Evolutionary conservation across 2,797 vertebrate species (phyloP).

Genomic region (Aeoliscus strigatus): DNA sequence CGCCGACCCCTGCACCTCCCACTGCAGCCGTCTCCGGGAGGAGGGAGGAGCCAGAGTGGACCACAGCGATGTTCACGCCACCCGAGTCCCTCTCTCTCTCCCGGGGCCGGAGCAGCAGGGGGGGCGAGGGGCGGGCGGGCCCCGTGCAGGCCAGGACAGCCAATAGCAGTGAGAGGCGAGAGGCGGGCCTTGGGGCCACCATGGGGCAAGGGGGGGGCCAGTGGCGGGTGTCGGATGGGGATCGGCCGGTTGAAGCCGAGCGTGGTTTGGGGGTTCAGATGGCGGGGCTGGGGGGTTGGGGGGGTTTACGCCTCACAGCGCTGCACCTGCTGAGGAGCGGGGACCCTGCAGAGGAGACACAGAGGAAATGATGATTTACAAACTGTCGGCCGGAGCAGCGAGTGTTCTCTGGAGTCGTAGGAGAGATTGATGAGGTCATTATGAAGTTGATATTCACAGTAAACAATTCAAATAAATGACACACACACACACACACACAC

Average conservation of each 20-base stretch:
- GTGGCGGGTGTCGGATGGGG: constrained; percentile 50
- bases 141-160: constrained; percentile 81
- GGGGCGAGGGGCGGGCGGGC: constrained; percentile 82
- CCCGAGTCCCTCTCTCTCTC: constrained; percentile 78
- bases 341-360: constrained; percentile 52
- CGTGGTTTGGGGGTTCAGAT: constrained; percentile 23
- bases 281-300: constrained; percentile 16
- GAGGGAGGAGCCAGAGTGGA: constrained; percentile 79
- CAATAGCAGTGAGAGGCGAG: constrained; percentile 81
- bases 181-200: constrained; percentile 80
- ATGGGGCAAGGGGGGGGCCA: constrained; percentile 74
- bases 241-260: constrained; percentile 43
- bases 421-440: too few species aligned
- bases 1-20: constrained; percentile 71
- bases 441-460: too few species aligned
- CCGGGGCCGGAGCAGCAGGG: constrained; percentile 81
- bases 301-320: constrained; percentile 29
- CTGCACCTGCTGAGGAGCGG: constrained; percentile 58
- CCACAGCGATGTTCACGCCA: constrained; percentile 88
- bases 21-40: constrained; percentile 76
- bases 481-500: too few species aligned
- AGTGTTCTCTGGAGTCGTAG: too few species aligned
- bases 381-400: too few species aligned
- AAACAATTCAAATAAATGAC: too few species aligned
- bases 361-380: too few species aligned